These are phyloP conservation scores for Chelonus formosanus DNA, from an alignment of 2,888 invertebrate species.

Conservation along the genomic window DNA sequence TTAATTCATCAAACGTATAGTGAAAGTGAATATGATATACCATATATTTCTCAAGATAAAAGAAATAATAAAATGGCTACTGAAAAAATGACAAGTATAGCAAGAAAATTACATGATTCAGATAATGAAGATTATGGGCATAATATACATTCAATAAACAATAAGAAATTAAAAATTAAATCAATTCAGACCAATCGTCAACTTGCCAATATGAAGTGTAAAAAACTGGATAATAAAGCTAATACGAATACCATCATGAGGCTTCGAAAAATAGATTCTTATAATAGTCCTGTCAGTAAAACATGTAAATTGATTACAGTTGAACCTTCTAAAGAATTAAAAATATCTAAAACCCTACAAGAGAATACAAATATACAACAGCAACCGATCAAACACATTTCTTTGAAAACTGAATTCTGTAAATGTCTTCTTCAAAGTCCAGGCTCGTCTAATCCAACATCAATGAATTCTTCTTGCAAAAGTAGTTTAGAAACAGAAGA, in stretches of 20 bases:
- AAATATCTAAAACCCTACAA: too few species aligned
- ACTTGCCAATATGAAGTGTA: not conserved
- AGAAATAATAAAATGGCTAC: conserved; percentile 11
- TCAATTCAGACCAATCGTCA: not conserved
- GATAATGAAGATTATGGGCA: conserved; percentile 45
- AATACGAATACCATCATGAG: too few species aligned
- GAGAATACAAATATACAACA: too few species aligned
- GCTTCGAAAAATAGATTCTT: too few species aligned
- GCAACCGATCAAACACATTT: not conserved
- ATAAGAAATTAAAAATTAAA: not conserved
- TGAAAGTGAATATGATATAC: conserved; percentile 24
- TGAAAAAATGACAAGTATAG: conserved; percentile 36
- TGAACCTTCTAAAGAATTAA: too few species aligned
- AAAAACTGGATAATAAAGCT: too few species aligned
- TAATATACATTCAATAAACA: not conserved
- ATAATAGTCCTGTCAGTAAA: too few species aligned
- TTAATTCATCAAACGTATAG: conserved; percentile 36
- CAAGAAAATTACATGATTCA: conserved; percentile 46
- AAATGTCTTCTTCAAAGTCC: conserved; percentile 34
- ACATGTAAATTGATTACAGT: too few species aligned
- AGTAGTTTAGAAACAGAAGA: conserved; percentile 19
- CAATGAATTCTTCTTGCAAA: conserved; percentile 14
- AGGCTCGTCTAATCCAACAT: conserved; percentile 37
- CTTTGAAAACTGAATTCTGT: not conserved
- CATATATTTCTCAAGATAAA: conserved; percentile 28